Conservation (phyloP, 2,888 invertebrate genomes). For the Eupeodes latifasciatus region DNA sequence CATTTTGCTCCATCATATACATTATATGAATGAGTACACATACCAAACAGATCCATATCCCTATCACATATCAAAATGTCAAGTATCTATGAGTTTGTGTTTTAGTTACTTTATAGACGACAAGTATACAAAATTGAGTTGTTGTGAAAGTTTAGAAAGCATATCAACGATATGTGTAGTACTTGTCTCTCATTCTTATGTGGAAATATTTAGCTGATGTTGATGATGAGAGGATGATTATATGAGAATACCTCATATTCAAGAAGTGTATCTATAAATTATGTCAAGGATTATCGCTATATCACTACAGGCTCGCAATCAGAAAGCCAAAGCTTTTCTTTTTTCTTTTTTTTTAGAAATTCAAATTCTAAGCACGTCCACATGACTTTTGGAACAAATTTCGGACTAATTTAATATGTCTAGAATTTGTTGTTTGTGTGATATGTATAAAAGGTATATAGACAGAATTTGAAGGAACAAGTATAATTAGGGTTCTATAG, state of each 20-base stretch:
- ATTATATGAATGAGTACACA: background rate
- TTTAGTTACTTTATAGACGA: slow-evolving; percentile 21
- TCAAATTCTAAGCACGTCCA: slow-evolving; percentile 29
- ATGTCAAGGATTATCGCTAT: slow-evolving; percentile 19
- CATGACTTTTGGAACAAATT: background rate
- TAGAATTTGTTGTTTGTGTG: no score
- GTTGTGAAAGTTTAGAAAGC: slow-evolving; percentile 56
- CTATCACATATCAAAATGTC: slow-evolving; percentile 5
- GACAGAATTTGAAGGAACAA: no score
- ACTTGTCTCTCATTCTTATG: no score
- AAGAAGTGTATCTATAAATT: slow-evolving; percentile 17
- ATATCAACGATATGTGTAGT: background rate
- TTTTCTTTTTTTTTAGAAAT: no score
- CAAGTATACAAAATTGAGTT: slow-evolving; percentile 55
- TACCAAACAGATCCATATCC: background rate
- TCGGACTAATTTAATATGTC: no score
- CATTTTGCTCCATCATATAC: background rate
- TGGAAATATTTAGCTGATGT: slow-evolving; percentile 1
- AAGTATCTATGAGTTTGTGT: slow-evolving; percentile 47
- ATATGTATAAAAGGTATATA: no score
- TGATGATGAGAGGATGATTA: slow-evolving; percentile 1
- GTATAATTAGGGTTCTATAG: no score
- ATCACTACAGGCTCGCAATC: background rate
- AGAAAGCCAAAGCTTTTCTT: background rate
- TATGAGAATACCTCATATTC: slow-evolving; percentile 11